A percentile compares a stretch with the other conserved stretches of the same genome.
These are phyloP conservation scores for Erpetoichthys calabaricus DNA, from an alignment of 2,797 vertebrate species.

Conservation along the genomic window DNA sequence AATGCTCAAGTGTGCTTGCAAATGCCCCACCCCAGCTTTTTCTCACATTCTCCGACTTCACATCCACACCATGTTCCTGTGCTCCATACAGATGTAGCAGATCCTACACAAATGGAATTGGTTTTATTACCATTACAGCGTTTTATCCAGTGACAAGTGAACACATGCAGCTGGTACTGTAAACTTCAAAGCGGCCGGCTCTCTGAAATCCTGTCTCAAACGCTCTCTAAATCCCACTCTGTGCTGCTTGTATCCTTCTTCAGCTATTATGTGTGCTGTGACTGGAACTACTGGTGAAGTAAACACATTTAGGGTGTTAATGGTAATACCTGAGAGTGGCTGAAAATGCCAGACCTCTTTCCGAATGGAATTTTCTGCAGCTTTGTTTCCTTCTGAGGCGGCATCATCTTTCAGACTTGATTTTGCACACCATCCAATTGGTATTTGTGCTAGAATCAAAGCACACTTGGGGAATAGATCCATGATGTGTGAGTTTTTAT, in stretches of 20 bases:
- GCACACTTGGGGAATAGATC: too few relatives aligned
- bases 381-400: slow-evolving; percentile 1
- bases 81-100: slow-evolving; percentile 10
- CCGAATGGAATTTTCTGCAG: slow-evolving; percentile 1
- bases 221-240: slow-evolving; percentile 11
- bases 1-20: background rate
- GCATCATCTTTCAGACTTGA: slow-evolving; percentile 9
- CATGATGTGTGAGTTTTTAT: too few relatives aligned
- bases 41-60: slow-evolving; percentile 13
- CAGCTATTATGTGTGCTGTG: slow-evolving; percentile 9
- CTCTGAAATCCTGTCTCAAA: slow-evolving; percentile 11
- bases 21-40: slow-evolving; percentile 10
- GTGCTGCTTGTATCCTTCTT: slow-evolving; percentile 6
- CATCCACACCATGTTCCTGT: slow-evolving; percentile 7
- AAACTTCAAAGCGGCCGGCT: slow-evolving; percentile 13
- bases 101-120: slow-evolving; percentile 11
- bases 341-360: slow-evolving; percentile 10
- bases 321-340: slow-evolving; percentile 11
- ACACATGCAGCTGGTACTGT: slow-evolving; percentile 13
- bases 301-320: slow-evolving; percentile 14
- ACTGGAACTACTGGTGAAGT: slow-evolving; percentile 12
- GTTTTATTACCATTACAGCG: slow-evolving; percentile 12
- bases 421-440: too few relatives aligned
- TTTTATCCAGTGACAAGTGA: slow-evolving; percentile 16
- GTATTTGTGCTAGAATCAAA: too few relatives aligned